A percentile compares a stretch with the other conserved stretches of the same genome.
phyloP scores from a whole-genome alignment of 2,888 invertebrate genomes.

The Biston betularia region DNA sequence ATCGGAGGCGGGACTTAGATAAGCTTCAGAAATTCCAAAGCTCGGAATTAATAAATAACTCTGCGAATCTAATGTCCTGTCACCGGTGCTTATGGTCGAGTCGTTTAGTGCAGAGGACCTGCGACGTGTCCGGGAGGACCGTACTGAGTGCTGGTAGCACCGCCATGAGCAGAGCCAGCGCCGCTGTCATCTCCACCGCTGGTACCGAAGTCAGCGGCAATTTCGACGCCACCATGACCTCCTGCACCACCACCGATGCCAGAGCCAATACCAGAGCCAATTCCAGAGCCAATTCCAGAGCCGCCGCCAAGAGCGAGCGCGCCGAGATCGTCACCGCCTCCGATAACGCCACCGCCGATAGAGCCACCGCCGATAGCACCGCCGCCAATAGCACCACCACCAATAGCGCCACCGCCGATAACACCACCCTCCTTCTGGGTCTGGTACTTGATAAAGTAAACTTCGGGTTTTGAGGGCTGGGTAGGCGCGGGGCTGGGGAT shows the following conservation, averaged over 20 bases:
- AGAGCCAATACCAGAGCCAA: slow-evolving; percentile 48
- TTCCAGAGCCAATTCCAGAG: slow-evolving; percentile 54
- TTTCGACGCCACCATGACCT: slow-evolving; percentile 67
- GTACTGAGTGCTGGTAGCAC: slow-evolving; percentile 81
- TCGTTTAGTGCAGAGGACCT: slow-evolving; percentile 78
- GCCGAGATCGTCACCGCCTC: slow-evolving; percentile 63
- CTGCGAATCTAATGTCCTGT: slow-evolving; percentile 59
- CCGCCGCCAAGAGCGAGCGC: slow-evolving; percentile 63
- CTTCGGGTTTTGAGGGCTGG: slow-evolving; percentile 95
- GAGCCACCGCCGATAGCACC: slow-evolving; percentile 65
- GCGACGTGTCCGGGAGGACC: slow-evolving; percentile 83
- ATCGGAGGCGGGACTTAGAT: slow-evolving; percentile 52
- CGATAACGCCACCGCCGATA: slow-evolving; percentile 62
- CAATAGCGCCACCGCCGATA: slow-evolving; percentile 56
- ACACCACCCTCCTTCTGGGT: slow-evolving; percentile 86
- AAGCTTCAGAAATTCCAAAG: slow-evolving; percentile 23
- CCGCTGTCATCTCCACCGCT: slow-evolving; percentile 64
- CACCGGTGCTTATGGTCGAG: slow-evolving; percentile 54
- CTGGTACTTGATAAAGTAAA: slow-evolving; percentile 95
- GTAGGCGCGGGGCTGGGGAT: slow-evolving; percentile 92
- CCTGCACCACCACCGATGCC: slow-evolving; percentile 53
- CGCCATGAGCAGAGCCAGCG: slow-evolving; percentile 64
- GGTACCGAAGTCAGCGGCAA: slow-evolving; percentile 68
- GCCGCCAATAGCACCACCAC: slow-evolving; percentile 55
- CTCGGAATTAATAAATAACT: slow-evolving; percentile 65